phyloP scores from a whole-genome alignment of 2,888 invertebrate species.

The Spialia ferax region DNA sequence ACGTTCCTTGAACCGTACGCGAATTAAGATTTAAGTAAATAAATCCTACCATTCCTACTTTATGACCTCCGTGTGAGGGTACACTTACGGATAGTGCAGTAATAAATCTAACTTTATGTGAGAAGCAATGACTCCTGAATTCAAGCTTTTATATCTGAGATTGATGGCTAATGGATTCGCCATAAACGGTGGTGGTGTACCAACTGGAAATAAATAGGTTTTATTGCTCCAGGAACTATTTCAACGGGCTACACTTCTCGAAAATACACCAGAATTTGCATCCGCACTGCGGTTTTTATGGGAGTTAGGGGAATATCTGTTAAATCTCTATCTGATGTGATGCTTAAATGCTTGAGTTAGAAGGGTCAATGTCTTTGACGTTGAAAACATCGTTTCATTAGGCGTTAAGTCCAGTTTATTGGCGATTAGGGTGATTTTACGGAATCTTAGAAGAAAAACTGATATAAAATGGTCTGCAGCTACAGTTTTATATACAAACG shows the following conservation, averaged over 20 bases:
- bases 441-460: too few relatives aligned
- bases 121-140: constrained; percentile 58
- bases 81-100: constrained; percentile 47
- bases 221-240: constrained; percentile 30
- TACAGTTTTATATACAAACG: too few relatives aligned
- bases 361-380: background rate
- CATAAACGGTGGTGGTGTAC: constrained; percentile 29
- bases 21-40: constrained; percentile 31
- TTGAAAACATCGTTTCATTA: too few relatives aligned
- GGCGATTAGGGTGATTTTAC: too few relatives aligned
- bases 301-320: background rate
- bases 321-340: background rate
- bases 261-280: background rate
- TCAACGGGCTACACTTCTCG: constrained; percentile 19
- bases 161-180: constrained; percentile 40
- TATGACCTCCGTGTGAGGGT: constrained; percentile 21
- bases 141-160: constrained; percentile 54
- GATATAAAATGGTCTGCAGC: too few relatives aligned
- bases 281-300: background rate
- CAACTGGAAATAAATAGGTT: constrained; percentile 27
- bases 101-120: constrained; percentile 66
- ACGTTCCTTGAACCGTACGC: constrained; percentile 17
- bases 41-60: constrained; percentile 8
- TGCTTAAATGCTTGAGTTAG: background rate
- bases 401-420: too few relatives aligned